Base-by-base conservation (phyloP, 1,140 invertebrate species). In the Drosophila ananassae region DNA sequence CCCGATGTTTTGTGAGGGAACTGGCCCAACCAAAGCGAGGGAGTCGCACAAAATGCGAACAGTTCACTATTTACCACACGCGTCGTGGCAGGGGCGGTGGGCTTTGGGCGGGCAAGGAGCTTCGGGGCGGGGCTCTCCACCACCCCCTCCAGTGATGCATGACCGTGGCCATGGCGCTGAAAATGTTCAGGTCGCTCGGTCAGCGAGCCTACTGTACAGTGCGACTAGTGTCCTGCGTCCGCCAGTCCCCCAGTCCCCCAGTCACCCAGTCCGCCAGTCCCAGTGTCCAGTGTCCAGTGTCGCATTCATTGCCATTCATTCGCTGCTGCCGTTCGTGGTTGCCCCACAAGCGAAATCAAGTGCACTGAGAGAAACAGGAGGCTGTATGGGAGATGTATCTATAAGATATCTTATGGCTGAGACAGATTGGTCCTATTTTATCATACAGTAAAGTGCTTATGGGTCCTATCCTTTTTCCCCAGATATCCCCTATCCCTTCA, bases 241-340 rank as follows among this genome's bases (percentile, higher is more conserved):
- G 2, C 0, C 3, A 30, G 30, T 64, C 63, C 32, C 13, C 10
- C 24, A 17, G 17, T 17, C 17, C 17, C n/a, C n/a, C n/a, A n/a
- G n/a, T n/a, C n/a, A n/a, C n/a, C 0, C 3, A 30, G 30, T 64
- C 63, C 32, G 13, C 10, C 24, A 17, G 17, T 17, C 17, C 32
- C 13, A 13, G 17, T 32, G 44, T 22, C 17, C 32, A 7, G 41
- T 63, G 67, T 82, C 79, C 82, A 71, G 81, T 85, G 82, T 87
- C 83, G 83, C 82, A 87, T 87, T 87, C 82, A 87, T 89, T 82
- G 74, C 82, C 74, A 89, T 82, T 87, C 83, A 81, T 87, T 78
- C 82, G 83, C 58, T 78, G 66, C 71, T 83, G 76, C 76, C 71
- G 80, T 78, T 87, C 74, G 81, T 85, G 82, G 82, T 71, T 69